Percentiles rank a stretch among this genome's conserved stretches.
phyloP scores from a whole-genome alignment of 2,797 vertebrate species.

The Rhynchotus rufescens region DNA sequence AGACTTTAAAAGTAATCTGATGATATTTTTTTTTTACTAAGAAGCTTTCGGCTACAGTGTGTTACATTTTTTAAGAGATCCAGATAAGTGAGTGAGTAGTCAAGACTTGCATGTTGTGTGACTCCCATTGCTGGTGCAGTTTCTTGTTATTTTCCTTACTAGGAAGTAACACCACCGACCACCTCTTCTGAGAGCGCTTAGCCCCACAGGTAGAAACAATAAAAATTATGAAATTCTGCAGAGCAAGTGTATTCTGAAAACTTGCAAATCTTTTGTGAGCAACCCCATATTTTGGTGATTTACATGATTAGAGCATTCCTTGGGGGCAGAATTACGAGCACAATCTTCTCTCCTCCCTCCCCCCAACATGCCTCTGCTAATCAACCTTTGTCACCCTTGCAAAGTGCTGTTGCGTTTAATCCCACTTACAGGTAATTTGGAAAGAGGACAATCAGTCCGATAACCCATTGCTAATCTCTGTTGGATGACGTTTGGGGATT shows the following conservation, averaged over 20 bases:
- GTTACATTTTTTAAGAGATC: background rate
- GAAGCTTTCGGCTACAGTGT: background rate
- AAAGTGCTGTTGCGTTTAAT: background rate
- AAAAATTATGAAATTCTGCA: background rate
- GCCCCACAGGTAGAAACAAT: background rate
- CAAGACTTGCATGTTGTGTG: background rate
- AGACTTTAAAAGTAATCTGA: conserved; percentile 36
- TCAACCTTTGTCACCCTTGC: background rate
- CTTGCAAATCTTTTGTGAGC: background rate
- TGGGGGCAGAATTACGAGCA: background rate
- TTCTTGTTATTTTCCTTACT: conserved; percentile 5
- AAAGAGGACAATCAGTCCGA: fast-evolving
- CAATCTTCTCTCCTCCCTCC: background rate
- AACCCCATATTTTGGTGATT: fast-evolving
- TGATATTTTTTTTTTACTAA: background rate
- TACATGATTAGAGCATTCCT: background rate
- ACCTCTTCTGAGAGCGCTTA: background rate
- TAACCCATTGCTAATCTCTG: background rate
- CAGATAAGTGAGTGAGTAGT: background rate
- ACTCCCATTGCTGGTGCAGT: fast-evolving
- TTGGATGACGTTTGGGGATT: background rate
- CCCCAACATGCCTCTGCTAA: background rate
- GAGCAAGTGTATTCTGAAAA: background rate
- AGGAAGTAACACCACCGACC: background rate
- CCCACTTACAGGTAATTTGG: background rate